phyloP scores from a whole-genome alignment of 92 coral and sea anemone species.

The Umimayanthus chanpuru region DNA sequence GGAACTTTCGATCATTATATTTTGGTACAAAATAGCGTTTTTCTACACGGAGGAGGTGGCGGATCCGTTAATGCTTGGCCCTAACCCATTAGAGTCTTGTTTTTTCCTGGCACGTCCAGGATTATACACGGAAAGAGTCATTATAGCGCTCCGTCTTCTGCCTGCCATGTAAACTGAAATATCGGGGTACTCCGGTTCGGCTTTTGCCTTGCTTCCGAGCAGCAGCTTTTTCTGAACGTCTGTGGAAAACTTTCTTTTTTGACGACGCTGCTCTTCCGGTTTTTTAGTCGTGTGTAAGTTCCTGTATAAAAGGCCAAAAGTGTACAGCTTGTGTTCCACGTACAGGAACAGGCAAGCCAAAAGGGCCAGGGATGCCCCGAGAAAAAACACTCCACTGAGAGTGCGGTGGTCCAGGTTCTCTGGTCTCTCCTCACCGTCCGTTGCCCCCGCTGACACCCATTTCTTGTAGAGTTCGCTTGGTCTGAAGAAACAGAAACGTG shows the following conservation, averaged over 20 bases:
- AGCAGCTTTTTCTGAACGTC: conserved; percentile 72
- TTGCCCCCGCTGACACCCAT: conserved; percentile 82
- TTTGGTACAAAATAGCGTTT: too few relatives aligned
- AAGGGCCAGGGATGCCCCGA: conserved; percentile 72
- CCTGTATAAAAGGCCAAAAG: conserved; percentile 75
- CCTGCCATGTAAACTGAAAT: conserved; percentile 70
- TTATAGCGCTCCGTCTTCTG: conserved; percentile 55
- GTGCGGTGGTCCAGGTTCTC: conserved; percentile 62
- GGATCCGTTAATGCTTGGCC: conserved; percentile 22
- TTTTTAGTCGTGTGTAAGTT: conserved; percentile 49
- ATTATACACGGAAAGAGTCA: conserved; percentile 67
- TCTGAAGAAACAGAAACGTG: conserved; percentile 36
- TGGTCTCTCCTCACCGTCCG: conserved; percentile 68
- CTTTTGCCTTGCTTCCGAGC: conserved; percentile 41
- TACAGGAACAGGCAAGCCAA: conserved; percentile 65
- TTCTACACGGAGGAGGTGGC: conserved; percentile 42
- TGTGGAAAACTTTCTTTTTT: conserved; percentile 58
- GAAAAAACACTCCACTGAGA: conserved; percentile 80
- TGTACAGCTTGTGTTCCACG: conserved; percentile 75
- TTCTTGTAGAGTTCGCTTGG: conserved; percentile 90
- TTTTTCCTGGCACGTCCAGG: conserved; percentile 56
- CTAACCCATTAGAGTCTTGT: conserved; percentile 19
- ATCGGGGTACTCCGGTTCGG: conserved; percentile 69
- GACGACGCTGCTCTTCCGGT: conserved; percentile 44
- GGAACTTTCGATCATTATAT: too few relatives aligned